Base-by-base conservation (phyloP, 2,888 invertebrate genomes). In the Leistus spinibarbis region DNA sequence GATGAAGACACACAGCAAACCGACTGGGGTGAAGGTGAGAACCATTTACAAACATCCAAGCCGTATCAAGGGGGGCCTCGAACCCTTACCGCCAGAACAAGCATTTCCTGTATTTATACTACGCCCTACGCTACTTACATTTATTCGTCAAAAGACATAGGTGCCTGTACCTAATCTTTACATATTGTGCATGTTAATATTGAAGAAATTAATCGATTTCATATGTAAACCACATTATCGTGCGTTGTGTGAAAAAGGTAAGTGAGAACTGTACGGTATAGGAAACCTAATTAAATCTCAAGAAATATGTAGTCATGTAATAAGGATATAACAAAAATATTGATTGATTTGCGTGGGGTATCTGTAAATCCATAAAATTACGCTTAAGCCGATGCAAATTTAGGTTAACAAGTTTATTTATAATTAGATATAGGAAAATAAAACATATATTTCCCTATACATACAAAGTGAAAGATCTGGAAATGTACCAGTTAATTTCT, bases 381-480 rank as follows among this genome's bases (percentile, higher is more conserved):
- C 40, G 13, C 40, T 10, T 40, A 40, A 40, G 7, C n/a, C n/a
- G n/a, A n/a, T n/a, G n/a, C 40, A 40, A 40, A 69, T 64, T 23
- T 24, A 71, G 71, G 71, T 71, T 71, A 71, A 71, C 64, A 17
- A 69, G 64, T 24, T 60, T 19, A n/a, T 54, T 19, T 56, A 19
- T 65, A 71, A 64, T 65, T 71, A 71, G 62, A 62, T 71, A 64
- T 54, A 65, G 63, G 65, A 71, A 71, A 54, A 64, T 27, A 69
- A 69, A 40, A 40, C 40, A 40, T 40, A 4, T 40, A 10, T 20
- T 20, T 9, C 53, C 22, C 54, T 63, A 70, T 10, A 70, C 10
- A 54, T 53, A 63, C 23, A 54, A 71, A 70, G 64, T 65, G 71
- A 71, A 71, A 71, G 70, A 70, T 20, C 57, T 24, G 1, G n/a